Evolutionary conservation across 2,797 vertebrate species (phyloP), one percentile per base, ranked within the genome.

Genomic region (Aphelocoma californica): DNA sequence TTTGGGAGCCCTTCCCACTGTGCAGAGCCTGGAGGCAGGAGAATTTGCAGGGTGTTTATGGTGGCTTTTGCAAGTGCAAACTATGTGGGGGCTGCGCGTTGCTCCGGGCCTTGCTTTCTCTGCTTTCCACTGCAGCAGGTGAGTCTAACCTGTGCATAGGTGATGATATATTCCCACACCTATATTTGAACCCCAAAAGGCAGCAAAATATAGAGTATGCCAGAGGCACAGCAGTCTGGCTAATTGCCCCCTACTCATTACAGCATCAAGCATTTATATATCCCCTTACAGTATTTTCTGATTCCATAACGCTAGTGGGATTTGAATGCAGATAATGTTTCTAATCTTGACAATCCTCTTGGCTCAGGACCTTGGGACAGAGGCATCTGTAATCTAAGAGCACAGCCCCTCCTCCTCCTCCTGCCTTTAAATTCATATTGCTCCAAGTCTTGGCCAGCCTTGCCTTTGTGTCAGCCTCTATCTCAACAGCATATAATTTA

Each of bases 281-380:
- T 88, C 84, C 38, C 32, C 85, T 92, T 94, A 96, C 85, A 88
- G 77, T 82, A 86, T 93, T 94, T 90, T 95, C 53, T 94, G 81
- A 73, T 92, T 93, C 94, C 84, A 72, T 74, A 78, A 79, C 70
- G 87, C 78, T 90, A 56, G 83, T 45, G 92, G 88, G 78, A 92
- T 92, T 93, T 93, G 91, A 95, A 85, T 81, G 62, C 73, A 91
- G 83, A 96, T 72, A 83, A 75, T 56, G 70, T 87, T 95, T 95
- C 96, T 94, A 78, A 82, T 90, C 87, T 90, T 79, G 57, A 93
- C 92, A 91, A 95, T 92, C 95, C 90, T 91, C 58, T 95, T 95
- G 95, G 93, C 95, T 94, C 61, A 32, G 88, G 75, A 93, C 74
- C 62, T 71, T 71, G 74, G 71, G 90, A 78, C 38, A 60, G 83